A percentile compares a stretch with the other conserved stretches of the same genome.
These are phyloP conservation scores for Brachystomella parvula DNA, from an alignment of 1,140 invertebrate genomes.

Conservation along the genomic window DNA sequence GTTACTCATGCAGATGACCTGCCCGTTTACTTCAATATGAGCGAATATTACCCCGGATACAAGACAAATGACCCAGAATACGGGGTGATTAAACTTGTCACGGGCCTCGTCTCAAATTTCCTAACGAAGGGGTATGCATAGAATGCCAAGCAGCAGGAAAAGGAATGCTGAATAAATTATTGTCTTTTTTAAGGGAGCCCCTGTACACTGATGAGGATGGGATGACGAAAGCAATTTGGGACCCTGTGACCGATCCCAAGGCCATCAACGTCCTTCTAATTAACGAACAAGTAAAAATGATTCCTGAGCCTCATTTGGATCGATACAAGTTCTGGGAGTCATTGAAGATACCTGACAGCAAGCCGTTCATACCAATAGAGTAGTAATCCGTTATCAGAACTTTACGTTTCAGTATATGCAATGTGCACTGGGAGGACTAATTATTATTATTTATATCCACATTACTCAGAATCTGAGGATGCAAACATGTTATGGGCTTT, in stretches of 20 bases:
- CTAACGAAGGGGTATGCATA: neutral
- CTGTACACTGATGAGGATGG: constrained; percentile 14
- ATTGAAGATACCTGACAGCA: neutral
- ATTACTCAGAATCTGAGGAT: neutral
- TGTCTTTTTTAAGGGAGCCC: constrained; percentile 23
- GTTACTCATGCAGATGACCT: constrained; percentile 8
- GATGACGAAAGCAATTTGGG: constrained; percentile 15
- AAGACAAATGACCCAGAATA: constrained; percentile 14
- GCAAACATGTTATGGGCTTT: too few relatives aligned
- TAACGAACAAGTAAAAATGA: constrained; percentile 29
- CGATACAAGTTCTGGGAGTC: constrained; percentile 29
- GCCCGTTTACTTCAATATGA: constrained; percentile 6
- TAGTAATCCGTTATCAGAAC: neutral
- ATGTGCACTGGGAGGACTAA: neutral
- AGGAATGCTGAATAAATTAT: neutral
- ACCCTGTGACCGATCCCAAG: constrained; percentile 12
- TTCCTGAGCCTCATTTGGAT: constrained; percentile 17
- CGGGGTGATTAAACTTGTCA: constrained; percentile 6
- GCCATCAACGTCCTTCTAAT: constrained; percentile 15
- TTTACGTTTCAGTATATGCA: neutral
- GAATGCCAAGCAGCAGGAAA: neutral
- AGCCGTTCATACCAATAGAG: constrained; percentile 4
- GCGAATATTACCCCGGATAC: neutral
- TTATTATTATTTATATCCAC: neutral
- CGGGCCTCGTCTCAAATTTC: constrained; percentile 12